Percentiles rank a stretch among this genome's conserved stretches.
Evolutionary conservation across 2,888 invertebrate species (phyloP).

Genomic region (Drosophila rubida): DNA sequence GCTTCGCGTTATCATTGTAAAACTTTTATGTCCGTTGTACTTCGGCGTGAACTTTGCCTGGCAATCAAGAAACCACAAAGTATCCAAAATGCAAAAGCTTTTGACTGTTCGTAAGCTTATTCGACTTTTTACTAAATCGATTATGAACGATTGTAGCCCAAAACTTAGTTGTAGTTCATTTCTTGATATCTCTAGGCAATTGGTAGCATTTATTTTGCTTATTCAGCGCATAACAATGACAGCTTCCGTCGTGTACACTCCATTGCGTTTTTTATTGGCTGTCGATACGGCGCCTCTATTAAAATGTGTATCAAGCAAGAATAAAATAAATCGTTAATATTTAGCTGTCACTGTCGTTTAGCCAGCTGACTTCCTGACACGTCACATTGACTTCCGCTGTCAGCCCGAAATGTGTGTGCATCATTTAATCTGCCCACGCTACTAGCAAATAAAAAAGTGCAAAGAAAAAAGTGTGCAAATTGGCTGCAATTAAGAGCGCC

Average conservation of each 20-base stretch:
- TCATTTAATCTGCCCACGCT: constrained; percentile 22
- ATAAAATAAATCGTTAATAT: constrained; percentile 34
- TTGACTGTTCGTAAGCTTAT: too few relatives aligned
- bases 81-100: background rate
- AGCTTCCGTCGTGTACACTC: constrained; percentile 4
- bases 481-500: constrained; percentile 62
- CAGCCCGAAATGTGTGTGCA: constrained; percentile 14
- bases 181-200: too few relatives aligned
- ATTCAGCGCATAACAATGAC: background rate
- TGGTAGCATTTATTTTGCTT: constrained; percentile 1
- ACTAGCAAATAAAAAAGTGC: constrained; percentile 23
- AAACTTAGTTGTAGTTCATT: too few relatives aligned
- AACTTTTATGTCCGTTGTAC: constrained; percentile 59
- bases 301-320: constrained; percentile 31
- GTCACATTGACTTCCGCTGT: constrained; percentile 26
- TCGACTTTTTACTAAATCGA: background rate
- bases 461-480: constrained; percentile 41
- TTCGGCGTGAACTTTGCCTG: constrained; percentile 1
- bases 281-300: constrained; percentile 25
- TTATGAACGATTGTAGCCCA: background rate
- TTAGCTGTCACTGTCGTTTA: constrained; percentile 37
- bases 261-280: constrained; percentile 9
- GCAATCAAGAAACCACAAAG: background rate
- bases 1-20: constrained; percentile 49
- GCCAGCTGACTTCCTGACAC: constrained; percentile 15